Percentiles rank a stretch among this genome's conserved stretches.
Conservation (phyloP, 2,888 invertebrate species). For the Mesochorus sp. region DNA sequence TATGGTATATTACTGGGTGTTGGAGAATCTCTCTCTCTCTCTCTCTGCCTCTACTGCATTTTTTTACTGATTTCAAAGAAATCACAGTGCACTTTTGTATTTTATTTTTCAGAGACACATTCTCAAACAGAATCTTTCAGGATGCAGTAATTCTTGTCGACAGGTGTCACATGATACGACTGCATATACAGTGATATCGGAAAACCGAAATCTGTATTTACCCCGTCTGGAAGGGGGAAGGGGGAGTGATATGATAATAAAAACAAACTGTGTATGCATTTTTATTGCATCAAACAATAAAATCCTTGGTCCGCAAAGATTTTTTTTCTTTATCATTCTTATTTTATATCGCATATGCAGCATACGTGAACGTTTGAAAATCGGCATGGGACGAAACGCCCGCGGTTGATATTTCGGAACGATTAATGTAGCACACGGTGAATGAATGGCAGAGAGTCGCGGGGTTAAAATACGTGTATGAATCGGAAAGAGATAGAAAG, state of each 20-base stretch:
- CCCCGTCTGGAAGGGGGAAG: neutral
- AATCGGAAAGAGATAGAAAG: constrained; percentile 39
- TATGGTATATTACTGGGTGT: neutral
- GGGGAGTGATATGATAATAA: neutral
- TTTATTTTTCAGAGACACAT: constrained; percentile 19
- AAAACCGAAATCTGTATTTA: neutral
- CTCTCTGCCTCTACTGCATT: neutral
- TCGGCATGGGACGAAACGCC: constrained; percentile 36
- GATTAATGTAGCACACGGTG: constrained; percentile 49
- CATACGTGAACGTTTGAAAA: constrained; percentile 41
- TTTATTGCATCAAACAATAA: neutral
- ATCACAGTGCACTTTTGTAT: constrained; percentile 26
- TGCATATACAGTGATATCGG: neutral
- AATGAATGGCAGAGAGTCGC: constrained; percentile 48
- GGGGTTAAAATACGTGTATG: constrained; percentile 51
- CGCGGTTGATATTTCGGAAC: constrained; percentile 51
- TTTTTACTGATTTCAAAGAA: constrained; percentile 34
- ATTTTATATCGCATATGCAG: neutral
- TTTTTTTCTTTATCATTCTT: constrained; percentile 22
- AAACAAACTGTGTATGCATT: neutral
- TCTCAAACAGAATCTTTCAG: neutral
- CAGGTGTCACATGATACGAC: constrained; percentile 74
- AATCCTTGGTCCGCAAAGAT: too few relatives aligned
- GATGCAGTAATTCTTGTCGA: constrained; percentile 80
- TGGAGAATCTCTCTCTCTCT: neutral